Base-by-base conservation (phyloP, 2,888 invertebrate species). In the Leucania comma region DNA sequence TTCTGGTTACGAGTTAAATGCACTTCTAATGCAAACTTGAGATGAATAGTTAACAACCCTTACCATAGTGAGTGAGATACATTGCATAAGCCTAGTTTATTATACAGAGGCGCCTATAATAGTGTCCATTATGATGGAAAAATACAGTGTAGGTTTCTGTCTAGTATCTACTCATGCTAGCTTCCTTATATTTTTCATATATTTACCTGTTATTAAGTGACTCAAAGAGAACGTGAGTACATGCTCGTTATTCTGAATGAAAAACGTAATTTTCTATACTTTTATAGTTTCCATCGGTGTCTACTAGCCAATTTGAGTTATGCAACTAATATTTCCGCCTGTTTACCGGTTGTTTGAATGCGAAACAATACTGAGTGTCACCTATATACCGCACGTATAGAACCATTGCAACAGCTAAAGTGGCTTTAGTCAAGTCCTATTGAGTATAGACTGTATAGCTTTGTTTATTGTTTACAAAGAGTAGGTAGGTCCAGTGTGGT, bases 141-240 rank as follows among this genome's bases (percentile, higher is more conserved):
- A 85, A 75, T 77, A 79, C 85, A 70, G 60, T 48, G 58, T 59
- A 26, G 57, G 60, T 72, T 64, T 68, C 61, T 75, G 32, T 68
- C 56, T 65, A 38, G 65, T 72, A 26, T 38, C 22, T 53, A 58
- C 32, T 66, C 46, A 66, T 46, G 57, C 38, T 50, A 60, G 70
- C 61, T 81, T 83, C 81, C 68, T 73, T 61, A 62, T 68, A 79
- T 69, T 72, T 80, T 70, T 78, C 51, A 82, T 64, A 56, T 29
- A 67, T 76, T 83, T 80, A 68, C 83, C 81, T 81, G 79, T 73
- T 82, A 72, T 82, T 72, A 82, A 51, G 20, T 78, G 68, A 82
- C 64, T 75, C 66, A 82, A 75, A 78, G 65, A 69, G 6, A 69
- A 63, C 54, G 24, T 58, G 12, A 53, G 38, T 62, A 57, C 35